Percentiles rank a stretch among this genome's conserved stretches.
Evolutionary conservation across 2,797 vertebrate genomes (phyloP).

Genomic region (Pelodytes ibericus): DNA sequence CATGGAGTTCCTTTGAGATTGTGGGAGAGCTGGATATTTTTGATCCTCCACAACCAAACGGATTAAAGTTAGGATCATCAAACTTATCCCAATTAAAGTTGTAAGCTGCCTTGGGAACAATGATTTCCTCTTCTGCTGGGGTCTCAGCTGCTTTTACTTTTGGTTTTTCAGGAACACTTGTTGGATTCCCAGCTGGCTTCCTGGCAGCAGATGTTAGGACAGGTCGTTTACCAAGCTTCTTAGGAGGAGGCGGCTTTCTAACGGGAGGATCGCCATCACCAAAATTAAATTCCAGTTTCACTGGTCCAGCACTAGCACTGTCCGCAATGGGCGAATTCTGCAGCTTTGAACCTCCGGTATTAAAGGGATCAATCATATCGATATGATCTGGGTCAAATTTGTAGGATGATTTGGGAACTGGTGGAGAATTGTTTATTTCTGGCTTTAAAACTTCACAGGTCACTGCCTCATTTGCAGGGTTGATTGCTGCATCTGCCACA

Average conservation of each 20-base stretch:
- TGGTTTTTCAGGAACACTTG: constrained; percentile 21
- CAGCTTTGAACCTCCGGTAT: constrained; percentile 66
- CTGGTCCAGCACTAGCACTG: constrained; percentile 59
- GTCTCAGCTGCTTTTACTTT: constrained; percentile 41
- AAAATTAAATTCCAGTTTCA: constrained; percentile 84
- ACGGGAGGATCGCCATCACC: constrained; percentile 64
- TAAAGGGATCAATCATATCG: constrained; percentile 68
- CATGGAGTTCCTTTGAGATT: constrained; percentile 5
- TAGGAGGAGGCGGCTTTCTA: constrained; percentile 72
- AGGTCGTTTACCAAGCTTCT: constrained; percentile 73
- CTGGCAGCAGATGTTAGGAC: constrained; percentile 67
- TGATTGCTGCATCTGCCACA: constrained; percentile 20
- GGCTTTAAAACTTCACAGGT: not conserved
- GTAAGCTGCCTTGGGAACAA: constrained; percentile 67
- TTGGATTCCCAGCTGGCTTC: constrained; percentile 56
- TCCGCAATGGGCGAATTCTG: constrained; percentile 61
- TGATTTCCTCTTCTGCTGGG: constrained; percentile 52
- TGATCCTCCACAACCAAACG: constrained; percentile 68
- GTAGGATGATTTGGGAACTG: constrained; percentile 61
- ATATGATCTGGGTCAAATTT: constrained; percentile 68
- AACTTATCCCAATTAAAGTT: constrained; percentile 75
- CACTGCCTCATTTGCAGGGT: constrained; percentile 1
- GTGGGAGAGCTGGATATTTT: constrained; percentile 69
- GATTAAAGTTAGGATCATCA: constrained; percentile 79
- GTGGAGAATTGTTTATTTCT: constrained; percentile 50